phyloP scores from a whole-genome alignment of 2,888 invertebrate genomes.

The Philonicus albiceps region DNA sequence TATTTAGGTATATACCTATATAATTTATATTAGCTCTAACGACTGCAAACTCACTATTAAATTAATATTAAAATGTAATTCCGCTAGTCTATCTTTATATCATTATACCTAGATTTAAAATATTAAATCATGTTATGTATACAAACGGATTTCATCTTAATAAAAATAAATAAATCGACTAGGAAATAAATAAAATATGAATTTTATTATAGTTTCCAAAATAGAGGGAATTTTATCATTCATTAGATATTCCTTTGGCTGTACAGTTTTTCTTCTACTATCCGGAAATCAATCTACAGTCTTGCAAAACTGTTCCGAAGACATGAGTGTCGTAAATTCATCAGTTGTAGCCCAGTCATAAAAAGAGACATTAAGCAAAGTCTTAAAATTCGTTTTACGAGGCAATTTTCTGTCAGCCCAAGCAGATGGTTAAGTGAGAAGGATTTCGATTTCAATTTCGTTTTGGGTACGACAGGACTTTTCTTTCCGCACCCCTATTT shows the following conservation, averaged over 20 bases:
- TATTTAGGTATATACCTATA: no score
- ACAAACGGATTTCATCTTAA: no score
- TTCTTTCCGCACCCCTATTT: background rate
- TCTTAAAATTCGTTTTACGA: background rate
- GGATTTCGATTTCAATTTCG: background rate
- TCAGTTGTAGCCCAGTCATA: background rate
- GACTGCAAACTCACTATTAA: no score
- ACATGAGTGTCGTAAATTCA: background rate
- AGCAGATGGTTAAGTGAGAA: background rate
- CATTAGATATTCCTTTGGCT: background rate
- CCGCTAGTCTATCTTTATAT: no score
- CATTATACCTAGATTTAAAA: no score
- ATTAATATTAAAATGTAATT: no score
- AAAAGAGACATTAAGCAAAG: background rate
- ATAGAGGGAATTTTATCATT: background rate
- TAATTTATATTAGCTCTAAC: no score
- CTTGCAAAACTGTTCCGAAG: background rate
- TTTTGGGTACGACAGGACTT: background rate
- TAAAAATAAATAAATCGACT: no score
- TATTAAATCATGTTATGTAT: no score
- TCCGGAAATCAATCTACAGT: background rate
- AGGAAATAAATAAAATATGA: background rate
- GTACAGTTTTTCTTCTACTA: background rate
- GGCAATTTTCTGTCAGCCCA: background rate
- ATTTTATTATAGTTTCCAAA: background rate